Base-by-base conservation (phyloP, 2,888 invertebrate species). In the Archips xylosteana region DNA sequence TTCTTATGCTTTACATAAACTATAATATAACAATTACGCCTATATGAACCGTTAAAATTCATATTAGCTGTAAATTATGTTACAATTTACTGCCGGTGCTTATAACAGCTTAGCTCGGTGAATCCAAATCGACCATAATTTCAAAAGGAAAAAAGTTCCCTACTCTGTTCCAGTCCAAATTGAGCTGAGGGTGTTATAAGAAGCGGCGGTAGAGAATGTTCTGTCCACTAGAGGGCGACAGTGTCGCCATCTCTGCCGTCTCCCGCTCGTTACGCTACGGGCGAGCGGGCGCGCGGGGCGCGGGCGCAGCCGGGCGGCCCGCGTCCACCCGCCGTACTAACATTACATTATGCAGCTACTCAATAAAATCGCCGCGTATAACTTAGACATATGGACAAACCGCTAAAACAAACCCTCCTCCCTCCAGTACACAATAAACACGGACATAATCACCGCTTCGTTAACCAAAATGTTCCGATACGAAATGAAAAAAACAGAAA, bases 341-440 rank as follows among this genome's bases (percentile, higher is more conserved):
- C 83, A 80, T 83, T 86, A 89, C 83, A 87, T 88, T 85, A 88
- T 84, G 86, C 93, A 92, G 92, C 92, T 86, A 92, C 86, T 93
- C 93, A 93, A 93, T 92, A 92, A 91, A 92, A 92, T 90, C 88
- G 89, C 92, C 92, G 92, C 92, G 87, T 90, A 89, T 89, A 91
- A 88, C 89, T 86, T 85, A 86, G 81, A 84, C 86, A 88, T 87
- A 89, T 86, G 88, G 89, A 91, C 90, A 86, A 88, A 89, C 88
- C 85, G 81, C 88, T 82, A 84, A 85, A 88, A 85, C 82, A 81
- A 86, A 87, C 84, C 84, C 83, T 88, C 89, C 88, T 84, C 85
- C 77, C 79, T 75, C 77, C 75, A 70, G 75, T 77, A 82, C 79
- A 23, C 34, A 36, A 57, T 54, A 59, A 70, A 75, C 77, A 75